phyloP scores from a whole-genome alignment of 1,140 invertebrate species.

The Magallana angulata region DNA sequence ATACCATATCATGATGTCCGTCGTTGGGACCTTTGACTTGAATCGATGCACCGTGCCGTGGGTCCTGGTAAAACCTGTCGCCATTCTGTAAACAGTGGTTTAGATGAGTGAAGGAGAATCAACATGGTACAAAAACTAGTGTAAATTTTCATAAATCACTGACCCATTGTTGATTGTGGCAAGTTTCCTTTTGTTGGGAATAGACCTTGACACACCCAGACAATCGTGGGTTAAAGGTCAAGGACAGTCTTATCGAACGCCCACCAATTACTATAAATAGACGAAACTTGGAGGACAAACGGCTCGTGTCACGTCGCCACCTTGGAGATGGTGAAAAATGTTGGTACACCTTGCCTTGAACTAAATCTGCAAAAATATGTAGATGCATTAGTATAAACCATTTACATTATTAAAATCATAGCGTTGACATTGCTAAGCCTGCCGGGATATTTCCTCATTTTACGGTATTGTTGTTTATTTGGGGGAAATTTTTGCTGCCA shows the following conservation, averaged over 20 bases:
- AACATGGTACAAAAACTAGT: not conserved
- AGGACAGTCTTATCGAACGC: not conserved
- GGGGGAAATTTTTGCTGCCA: too few species aligned
- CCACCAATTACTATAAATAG: not conserved
- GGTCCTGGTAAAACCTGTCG: not conserved
- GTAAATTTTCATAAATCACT: not conserved
- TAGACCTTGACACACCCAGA: slow-evolving; percentile 21
- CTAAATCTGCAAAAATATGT: not conserved
- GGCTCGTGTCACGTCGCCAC: not conserved
- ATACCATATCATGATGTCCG: not conserved
- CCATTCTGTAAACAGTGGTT: not conserved
- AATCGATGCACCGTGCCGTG: not conserved
- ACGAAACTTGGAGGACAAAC: not conserved
- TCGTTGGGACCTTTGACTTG: not conserved
- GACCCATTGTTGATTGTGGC: not conserved
- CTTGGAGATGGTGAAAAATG: not conserved
- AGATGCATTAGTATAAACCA: not conserved
- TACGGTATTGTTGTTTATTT: too few species aligned
- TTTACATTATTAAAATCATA: too few species aligned
- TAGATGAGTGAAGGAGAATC: not conserved
- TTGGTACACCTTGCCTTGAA: not conserved
- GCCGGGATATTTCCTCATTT: too few species aligned
- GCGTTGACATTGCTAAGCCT: too few species aligned
- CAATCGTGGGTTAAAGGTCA: not conserved
- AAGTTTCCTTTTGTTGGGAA: not conserved